Base-by-base conservation (phyloP, 2,888 invertebrate genomes). In the Myopa testacea region DNA sequence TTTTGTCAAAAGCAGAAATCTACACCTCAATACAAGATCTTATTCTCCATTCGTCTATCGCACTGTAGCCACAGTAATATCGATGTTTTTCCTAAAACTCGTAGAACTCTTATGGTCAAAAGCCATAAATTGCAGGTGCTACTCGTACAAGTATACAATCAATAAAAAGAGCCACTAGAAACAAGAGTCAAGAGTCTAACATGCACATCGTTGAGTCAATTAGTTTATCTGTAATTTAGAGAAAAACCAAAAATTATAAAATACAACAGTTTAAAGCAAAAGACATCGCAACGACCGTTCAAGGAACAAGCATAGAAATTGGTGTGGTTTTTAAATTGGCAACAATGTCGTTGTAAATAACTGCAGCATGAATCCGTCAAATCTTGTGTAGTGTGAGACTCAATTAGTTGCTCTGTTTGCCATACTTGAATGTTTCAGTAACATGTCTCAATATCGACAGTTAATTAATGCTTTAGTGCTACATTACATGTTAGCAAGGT, bases 81-180 rank as follows among this genome's bases (percentile, higher is more conserved):
- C 3, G 7, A 62, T 37, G 65, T 34, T 14, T 65, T 65, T 26
- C 34, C 3, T n/a, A 60, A 58, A 45, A 40, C 8, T 55, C 38
- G 37, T 1, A 38, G n/a, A 65, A 65, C 65, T 65, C 10, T 38
- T 40, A 50, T 52, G 70, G 37, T 34, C 45, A 63, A 50, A 63
- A 62, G 34, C 62, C 38, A 73, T 60, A 62, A 63, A 63, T 73
- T 73, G 63, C 73, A 34, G 72, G 73, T 73, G 62, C 62, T 45
- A 62, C 26, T 45, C 19, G 26, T 45, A 73, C 63, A 50, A 73
- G 45, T 70, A 62, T 19, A 60, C 12, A 63, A 62, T 63, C n/a
- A 73, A 16, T 70, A 34, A 70, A 45, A 45, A 3, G 26, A 26
- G 52, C n/a, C 52, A 16, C 55, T 55, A 55, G 10, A 55, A n/a